Evolutionary conservation across 1,140 invertebrate species (phyloP), one percentile per base, ranked within the genome.

Genomic region (Drosophila pachea): DNA sequence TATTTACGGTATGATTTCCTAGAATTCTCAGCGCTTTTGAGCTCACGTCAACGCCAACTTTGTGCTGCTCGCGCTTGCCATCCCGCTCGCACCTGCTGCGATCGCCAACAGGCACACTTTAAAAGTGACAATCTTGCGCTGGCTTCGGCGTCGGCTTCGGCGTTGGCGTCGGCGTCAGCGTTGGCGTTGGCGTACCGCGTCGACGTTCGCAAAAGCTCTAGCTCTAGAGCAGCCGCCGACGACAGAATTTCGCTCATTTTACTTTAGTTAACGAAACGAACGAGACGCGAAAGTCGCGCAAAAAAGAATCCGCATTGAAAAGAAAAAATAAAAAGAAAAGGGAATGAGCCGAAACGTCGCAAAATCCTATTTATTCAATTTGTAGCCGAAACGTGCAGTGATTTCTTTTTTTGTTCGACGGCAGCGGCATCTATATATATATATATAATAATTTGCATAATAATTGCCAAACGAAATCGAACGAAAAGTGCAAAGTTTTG

Each of bases 201-300:
- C n/a, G n/a, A n/a, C 71, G 33, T 36, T 22, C 16, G 22, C 22
- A 22, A 74, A 78, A 73, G 79, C 79, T 75, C 61, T 54, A 58
- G 45, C 53, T 55, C 54, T 35, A 43, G 45, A 12, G 12, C 33
- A n/a, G 31, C 9, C 47, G 59, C 47, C 62, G 52, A 29, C 40
- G 65, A 58, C 63, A 84, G 75, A 72, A 66, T 63, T 63, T 65
- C 58, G 64, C 74, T 83, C 79, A 83, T 73, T 83, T 79, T 74
- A 83, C 62, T 83, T 83, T 83, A 83, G 79, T 83, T 70, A 86
- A 83, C 79, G 79, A 84, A 83, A 79, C 79, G 79, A 83, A 83
- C 79, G 81, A 83, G 81, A 62, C 47, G 68, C 47, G 76, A 79
- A 76, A 73, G 75, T 38, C 79, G 79, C 79, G 79, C 72, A 42